phyloP scores from a whole-genome alignment of 2,113 vertebrate species.

The Elaphurus davidianus region DNA sequence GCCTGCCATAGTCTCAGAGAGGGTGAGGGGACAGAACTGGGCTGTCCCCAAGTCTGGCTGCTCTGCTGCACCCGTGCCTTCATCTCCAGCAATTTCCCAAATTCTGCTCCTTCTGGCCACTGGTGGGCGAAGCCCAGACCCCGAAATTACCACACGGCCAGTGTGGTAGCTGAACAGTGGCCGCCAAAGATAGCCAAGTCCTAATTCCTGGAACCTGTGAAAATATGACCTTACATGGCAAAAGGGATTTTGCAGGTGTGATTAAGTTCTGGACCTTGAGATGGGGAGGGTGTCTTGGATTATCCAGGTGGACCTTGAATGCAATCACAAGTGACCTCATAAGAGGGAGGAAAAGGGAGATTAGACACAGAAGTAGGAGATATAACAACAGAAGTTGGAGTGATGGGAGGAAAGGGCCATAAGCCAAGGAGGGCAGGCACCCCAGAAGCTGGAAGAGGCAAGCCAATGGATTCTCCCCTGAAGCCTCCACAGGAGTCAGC shows the following conservation, averaged over 20 bases:
- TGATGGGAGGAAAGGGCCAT: neutral
- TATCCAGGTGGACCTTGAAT: neutral
- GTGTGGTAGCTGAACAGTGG: neutral
- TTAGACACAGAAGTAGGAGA: neutral
- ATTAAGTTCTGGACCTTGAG: neutral
- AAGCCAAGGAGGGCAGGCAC: neutral
- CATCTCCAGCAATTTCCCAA: neutral
- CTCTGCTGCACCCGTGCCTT: fast-evolving
- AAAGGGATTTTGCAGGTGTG: neutral
- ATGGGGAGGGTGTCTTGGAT: neutral
- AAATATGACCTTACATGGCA: neutral
- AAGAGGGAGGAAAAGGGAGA: neutral
- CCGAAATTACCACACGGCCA: neutral
- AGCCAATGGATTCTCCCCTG: neutral
- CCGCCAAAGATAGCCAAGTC: neutral
- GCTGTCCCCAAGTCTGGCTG: neutral
- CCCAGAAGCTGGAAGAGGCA: neutral
- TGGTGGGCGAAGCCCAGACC: neutral
- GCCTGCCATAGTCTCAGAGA: neutral
- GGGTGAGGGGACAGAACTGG: too few relatives aligned
- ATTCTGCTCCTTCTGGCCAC: neutral
- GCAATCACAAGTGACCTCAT: neutral
- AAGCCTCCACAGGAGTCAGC: neutral
- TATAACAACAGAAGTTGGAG: neutral
- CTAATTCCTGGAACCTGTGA: neutral